Conservation (phyloP, 2,797 vertebrate species). For the Hoplostethus atlanticus region DNA sequence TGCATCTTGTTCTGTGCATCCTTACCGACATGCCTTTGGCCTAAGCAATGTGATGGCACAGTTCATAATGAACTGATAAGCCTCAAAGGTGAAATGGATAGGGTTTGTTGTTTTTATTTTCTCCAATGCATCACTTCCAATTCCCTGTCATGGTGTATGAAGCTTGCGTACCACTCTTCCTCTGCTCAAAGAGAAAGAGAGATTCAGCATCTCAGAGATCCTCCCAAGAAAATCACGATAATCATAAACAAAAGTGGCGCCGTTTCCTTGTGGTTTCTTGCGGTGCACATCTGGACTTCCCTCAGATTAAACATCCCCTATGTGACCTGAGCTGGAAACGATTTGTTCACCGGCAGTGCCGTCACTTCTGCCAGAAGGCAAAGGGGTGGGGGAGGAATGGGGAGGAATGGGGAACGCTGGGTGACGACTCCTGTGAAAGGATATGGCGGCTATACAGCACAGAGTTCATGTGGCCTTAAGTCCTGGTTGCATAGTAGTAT, state of each 20-base stretch:
- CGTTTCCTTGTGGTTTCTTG: slow-evolving; percentile 49
- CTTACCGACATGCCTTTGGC: not conserved
- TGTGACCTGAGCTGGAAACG: slow-evolving; percentile 76
- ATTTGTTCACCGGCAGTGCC: slow-evolving; percentile 70
- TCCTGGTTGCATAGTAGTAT: slow-evolving; percentile 51
- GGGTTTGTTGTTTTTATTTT: not conserved
- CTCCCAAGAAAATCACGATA: slow-evolving; percentile 36
- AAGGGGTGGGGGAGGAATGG: not conserved
- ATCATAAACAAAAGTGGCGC: slow-evolving; percentile 63
- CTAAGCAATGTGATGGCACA: not conserved
- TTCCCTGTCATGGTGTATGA: not conserved
- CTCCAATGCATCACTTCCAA: slow-evolving; percentile 1
- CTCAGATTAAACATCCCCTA: slow-evolving; percentile 74
- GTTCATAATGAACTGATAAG: not conserved
- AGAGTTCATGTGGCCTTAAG: slow-evolving; percentile 52
- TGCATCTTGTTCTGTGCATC: not conserved
- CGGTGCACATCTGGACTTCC: slow-evolving; percentile 77
- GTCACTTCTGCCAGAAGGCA: slow-evolving; percentile 67
- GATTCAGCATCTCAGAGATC: slow-evolving; percentile 19
- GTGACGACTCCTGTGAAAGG: slow-evolving; percentile 60
- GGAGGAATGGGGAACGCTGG: slow-evolving; percentile 3
- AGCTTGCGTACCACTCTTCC: not conserved
- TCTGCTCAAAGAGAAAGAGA: slow-evolving; percentile 15
- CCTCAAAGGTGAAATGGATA: not conserved
- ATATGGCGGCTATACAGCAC: slow-evolving; percentile 31